Evolutionary conservation across 2,888 invertebrate species (phyloP), one percentile per base, ranked within the genome.

Genomic region (Brenthis hecate): DNA sequence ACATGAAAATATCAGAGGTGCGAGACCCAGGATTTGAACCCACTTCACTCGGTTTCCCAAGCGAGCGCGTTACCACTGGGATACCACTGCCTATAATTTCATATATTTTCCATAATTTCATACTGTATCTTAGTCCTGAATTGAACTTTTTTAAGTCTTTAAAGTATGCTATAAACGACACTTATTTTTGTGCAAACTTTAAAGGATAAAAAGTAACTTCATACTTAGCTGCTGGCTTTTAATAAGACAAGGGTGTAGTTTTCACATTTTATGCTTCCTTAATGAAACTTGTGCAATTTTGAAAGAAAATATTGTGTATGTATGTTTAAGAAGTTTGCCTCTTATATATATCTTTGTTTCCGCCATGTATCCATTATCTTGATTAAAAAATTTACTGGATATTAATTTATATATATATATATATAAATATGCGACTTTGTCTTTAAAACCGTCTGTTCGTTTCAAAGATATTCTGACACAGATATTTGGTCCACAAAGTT

Each of bases 161-260:
- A 65, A 36, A 65, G 48, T 51, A 43, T 36, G 55, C 28, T 50
- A 32, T 32, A 60, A 65, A 65, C 51, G 57, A 60, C 60, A 55
- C 54, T 60, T 55, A 55, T 66, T 66, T 65, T 65, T 51, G 36
- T 48, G 48, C 51, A 47, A 65, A 67, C 51, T 70, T 70, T 58
- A 14, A 65, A 23, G 63, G 70, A 72, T 70, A 63, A 72, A 70
- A 58, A 67, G 55, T 36, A 68, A 67, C 65, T 68, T 70, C 16
- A 36, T 67, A 67, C 65, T 69, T 69, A 60, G 70, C 67, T 67
- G 62, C 48, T 67, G 57, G 51, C 62, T 70, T 70, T 70, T 68
- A 66, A 72, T 69, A 71, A 71, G 62, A 65, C 57, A 57, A 64
- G 63, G 61, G 67, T 48, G 58, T 70, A 70, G 72, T 70, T 72